phyloP scores from a whole-genome alignment of 1,140 invertebrate species.

The Xylocopa sonorina region DNA sequence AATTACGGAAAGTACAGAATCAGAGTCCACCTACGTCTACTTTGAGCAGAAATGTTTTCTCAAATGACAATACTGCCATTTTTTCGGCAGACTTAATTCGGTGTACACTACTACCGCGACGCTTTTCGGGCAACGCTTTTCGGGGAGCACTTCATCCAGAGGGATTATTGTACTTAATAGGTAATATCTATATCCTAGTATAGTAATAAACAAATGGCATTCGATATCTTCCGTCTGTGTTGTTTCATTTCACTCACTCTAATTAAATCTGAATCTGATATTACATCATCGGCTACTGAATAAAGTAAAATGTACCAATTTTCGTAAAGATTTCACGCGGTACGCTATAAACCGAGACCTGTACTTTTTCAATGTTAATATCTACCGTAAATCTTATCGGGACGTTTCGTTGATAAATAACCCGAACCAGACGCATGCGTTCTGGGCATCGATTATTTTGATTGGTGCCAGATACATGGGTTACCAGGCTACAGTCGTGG shows the following conservation, averaged over 20 bases:
- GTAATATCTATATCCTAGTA: too few species aligned
- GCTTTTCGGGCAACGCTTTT: background rate
- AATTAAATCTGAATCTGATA: too few species aligned
- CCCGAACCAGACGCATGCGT: conserved; percentile 55
- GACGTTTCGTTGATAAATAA: conserved; percentile 59
- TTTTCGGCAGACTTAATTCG: conserved; percentile 50
- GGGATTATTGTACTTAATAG: conserved; percentile 38
- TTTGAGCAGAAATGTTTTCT: conserved; percentile 58
- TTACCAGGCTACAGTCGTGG: conserved; percentile 48
- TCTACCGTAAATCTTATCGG: conserved; percentile 46
- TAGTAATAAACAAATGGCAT: conserved; percentile 31
- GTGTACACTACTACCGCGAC: background rate
- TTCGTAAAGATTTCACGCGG: background rate
- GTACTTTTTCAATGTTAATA: conserved; percentile 35
- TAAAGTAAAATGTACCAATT: too few species aligned
- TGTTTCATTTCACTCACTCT: too few species aligned
- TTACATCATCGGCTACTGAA: too few species aligned
- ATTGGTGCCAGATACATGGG: conserved; percentile 63
- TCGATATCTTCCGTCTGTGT: background rate
- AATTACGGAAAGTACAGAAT: too few species aligned
- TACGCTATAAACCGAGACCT: background rate
- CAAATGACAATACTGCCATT: conserved; percentile 71
- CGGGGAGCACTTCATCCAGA: conserved; percentile 3
- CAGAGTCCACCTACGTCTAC: conserved; percentile 60
- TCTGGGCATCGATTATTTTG: conserved; percentile 62